These are phyloP conservation scores for Mamestra configurata DNA, from an alignment of 1,140 invertebrate genomes.

Conservation along the genomic window DNA sequence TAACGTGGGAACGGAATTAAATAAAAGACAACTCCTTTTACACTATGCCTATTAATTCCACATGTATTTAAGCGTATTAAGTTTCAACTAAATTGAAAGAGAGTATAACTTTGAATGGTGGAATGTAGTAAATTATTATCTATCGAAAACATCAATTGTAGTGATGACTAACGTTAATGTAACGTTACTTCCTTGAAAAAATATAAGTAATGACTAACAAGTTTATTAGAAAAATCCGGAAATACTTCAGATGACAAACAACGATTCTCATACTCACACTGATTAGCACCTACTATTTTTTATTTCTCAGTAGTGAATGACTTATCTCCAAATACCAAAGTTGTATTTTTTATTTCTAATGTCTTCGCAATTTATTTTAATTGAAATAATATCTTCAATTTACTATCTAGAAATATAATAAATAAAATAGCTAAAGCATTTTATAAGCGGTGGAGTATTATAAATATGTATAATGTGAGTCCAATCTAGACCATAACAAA, in stretches of 20 bases:
- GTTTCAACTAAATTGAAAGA: conserved; percentile 36
- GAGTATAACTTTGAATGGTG: conserved; percentile 23
- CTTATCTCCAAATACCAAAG: conserved; percentile 6
- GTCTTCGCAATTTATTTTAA: conserved; percentile 14
- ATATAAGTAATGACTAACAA: conserved; percentile 46
- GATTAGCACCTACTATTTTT: conserved; percentile 31
- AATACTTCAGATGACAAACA: conserved; percentile 50
- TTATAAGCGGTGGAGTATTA: conserved; percentile 4
- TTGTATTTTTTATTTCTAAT: conserved; percentile 14
- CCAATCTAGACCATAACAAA: conserved; percentile 44
- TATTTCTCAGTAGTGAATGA: conserved; percentile 19
- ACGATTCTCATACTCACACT: conserved; percentile 17
- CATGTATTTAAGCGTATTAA: conserved; percentile 34
- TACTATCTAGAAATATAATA: conserved; percentile 18
- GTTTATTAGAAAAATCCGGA: conserved; percentile 43
- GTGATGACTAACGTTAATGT: conserved; percentile 40
- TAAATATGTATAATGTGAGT: conserved; percentile 20
- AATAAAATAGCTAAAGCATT: background rate
- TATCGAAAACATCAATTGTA: conserved; percentile 38
- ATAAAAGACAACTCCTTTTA: conserved; percentile 82
- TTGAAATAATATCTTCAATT: conserved; percentile 24
- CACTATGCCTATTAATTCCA: conserved; percentile 70
- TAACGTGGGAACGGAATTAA: conserved; percentile 84
- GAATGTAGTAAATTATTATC: conserved; percentile 34
- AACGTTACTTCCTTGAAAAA: conserved; percentile 25